Percentiles rank a stretch among this genome's conserved stretches.
Conservation (phyloP, 53 echinoderm and acorn worm species). For the Apostichopus leukothele region DNA sequence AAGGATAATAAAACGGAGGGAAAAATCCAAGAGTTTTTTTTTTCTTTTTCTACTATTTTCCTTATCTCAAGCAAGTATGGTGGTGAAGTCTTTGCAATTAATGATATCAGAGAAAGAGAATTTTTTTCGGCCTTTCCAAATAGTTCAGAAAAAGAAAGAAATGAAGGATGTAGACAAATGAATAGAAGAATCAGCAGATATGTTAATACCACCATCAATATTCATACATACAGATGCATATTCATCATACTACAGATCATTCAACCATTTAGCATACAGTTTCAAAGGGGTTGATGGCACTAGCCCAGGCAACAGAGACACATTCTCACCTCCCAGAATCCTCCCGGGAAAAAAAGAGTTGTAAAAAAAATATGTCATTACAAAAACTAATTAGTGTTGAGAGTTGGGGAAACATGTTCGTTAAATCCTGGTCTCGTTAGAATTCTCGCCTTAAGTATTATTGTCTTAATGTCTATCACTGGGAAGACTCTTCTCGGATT, state of each 20-base stretch:
- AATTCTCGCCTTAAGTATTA: too few species aligned
- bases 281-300: background rate
- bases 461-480: too few species aligned
- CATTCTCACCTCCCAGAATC: too few species aligned
- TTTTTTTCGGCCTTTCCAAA: background rate
- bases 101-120: background rate
- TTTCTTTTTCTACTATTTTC: background rate
- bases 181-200: conserved; percentile 20
- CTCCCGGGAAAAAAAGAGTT: too few species aligned
- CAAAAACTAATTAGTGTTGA: too few species aligned
- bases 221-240: conserved; percentile 23
- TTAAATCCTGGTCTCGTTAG: too few species aligned
- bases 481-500: too few species aligned
- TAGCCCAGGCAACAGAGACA: background rate
- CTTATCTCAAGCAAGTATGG: conserved; percentile 31
- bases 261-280: conserved; percentile 11
- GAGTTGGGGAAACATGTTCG: too few species aligned
- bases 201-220: conserved; percentile 28
- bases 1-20: background rate
- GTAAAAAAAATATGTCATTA: too few species aligned
- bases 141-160: background rate
- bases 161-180: conserved; percentile 1
- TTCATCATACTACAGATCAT: conserved; percentile 35
- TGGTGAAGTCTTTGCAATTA: conserved; percentile 7
- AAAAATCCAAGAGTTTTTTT: conserved; percentile 20